These are phyloP conservation scores for Tamandua tetradactyla DNA, from an alignment of 2,797 vertebrate genomes.

Conservation along the genomic window DNA sequence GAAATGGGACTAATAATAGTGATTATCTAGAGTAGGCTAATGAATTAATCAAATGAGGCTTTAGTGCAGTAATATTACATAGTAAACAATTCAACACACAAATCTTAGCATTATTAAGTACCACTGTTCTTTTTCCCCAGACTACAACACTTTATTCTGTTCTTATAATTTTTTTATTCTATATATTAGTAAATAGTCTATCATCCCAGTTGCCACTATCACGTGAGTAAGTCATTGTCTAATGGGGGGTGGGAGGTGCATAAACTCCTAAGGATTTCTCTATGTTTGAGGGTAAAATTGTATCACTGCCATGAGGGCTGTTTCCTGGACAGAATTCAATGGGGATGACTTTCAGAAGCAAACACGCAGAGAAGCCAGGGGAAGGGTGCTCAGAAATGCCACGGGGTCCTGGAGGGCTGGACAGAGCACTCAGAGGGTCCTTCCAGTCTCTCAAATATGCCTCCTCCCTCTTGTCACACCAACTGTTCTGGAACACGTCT, in stretches of 20 bases:
- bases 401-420: neutral
- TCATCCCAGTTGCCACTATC: neutral
- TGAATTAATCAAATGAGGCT: neutral
- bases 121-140: neutral
- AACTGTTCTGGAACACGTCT: neutral
- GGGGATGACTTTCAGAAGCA: neutral
- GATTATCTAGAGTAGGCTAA: neutral
- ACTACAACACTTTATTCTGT: neutral
- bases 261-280: neutral
- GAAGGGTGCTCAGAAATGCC: neutral
- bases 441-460: neutral
- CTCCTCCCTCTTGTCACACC: neutral
- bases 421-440: neutral
- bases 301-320: neutral
- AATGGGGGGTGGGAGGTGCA: too few species aligned
- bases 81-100: neutral
- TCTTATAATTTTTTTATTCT: neutral
- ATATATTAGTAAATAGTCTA: neutral
- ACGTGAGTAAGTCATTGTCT: neutral
- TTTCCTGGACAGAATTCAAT: neutral
- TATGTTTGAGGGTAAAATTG: neutral
- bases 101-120: neutral
- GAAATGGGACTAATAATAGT: neutral
- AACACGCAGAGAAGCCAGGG: neutral
- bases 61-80: neutral